Conservation (phyloP, 1,140 invertebrate species). For the Lepidurus apus region DNA sequence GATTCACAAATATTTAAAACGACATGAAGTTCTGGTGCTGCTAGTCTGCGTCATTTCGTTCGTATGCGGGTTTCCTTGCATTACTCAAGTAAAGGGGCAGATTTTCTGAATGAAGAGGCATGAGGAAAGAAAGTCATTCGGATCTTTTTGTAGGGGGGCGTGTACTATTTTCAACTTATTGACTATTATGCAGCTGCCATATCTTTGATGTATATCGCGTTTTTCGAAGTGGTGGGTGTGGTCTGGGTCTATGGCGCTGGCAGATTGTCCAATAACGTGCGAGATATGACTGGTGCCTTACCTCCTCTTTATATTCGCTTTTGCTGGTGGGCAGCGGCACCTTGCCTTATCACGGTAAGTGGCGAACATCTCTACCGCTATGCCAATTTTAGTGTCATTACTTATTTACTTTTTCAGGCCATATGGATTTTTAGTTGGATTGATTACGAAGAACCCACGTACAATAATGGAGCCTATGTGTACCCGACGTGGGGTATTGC, state of each 20-base stretch:
- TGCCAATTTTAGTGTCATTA: slow-evolving; percentile 18
- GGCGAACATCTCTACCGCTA: background rate
- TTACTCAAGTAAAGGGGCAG: slow-evolving; percentile 58
- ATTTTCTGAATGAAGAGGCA: background rate
- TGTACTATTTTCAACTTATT: slow-evolving; percentile 86
- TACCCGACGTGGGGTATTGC: slow-evolving; percentile 80
- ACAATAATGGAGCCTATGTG: slow-evolving; percentile 65
- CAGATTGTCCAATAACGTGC: slow-evolving; percentile 69
- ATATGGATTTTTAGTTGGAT: slow-evolving; percentile 82
- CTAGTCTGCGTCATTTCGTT: slow-evolving; percentile 76
- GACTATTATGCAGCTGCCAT: slow-evolving; percentile 87
- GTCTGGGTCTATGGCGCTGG: slow-evolving; percentile 87
- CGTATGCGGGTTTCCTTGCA: slow-evolving; percentile 74
- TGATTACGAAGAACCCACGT: slow-evolving; percentile 75
- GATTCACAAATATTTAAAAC: slow-evolving; percentile 71
- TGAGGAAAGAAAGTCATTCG: background rate
- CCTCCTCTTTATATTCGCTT: slow-evolving; percentile 74
- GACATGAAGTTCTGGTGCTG: slow-evolving; percentile 79
- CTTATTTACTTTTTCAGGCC: slow-evolving; percentile 50
- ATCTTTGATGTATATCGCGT: slow-evolving; percentile 83
- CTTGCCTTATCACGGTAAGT: slow-evolving; percentile 70
- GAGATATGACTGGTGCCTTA: slow-evolving; percentile 76
- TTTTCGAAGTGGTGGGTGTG: slow-evolving; percentile 84
- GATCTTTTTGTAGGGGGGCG: slow-evolving; percentile 63
- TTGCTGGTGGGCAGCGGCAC: slow-evolving; percentile 76